phyloP scores from a whole-genome alignment of 2,113 vertebrate genomes.

The Physeter macrocephalus region DNA sequence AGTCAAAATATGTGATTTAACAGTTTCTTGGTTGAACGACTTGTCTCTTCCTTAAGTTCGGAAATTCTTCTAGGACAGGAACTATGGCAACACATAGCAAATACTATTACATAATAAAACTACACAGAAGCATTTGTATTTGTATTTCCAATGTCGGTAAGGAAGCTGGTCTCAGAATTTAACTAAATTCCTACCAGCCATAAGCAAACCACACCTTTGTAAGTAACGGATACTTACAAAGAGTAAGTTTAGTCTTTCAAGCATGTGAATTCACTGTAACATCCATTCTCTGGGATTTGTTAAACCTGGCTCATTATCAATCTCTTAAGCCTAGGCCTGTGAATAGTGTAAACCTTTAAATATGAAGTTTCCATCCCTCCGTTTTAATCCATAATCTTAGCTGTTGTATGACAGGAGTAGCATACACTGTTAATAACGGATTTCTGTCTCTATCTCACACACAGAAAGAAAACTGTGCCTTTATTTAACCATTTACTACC shows the following conservation, averaged over 20 bases:
- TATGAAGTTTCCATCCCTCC: conserved; percentile 48
- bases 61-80: neutral
- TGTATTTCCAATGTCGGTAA: neutral
- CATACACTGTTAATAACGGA: neutral
- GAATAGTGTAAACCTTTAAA: conserved; percentile 31
- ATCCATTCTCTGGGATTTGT: neutral
- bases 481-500: neutral
- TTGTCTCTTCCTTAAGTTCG: neutral
- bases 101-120: neutral
- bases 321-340: conserved; percentile 19
- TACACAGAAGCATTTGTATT: neutral
- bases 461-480: neutral
- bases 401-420: neutral
- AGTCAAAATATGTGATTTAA: neutral
- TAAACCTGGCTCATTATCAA: conserved; percentile 36
- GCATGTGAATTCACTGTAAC: neutral
- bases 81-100: neutral
- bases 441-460: neutral
- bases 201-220: neutral
- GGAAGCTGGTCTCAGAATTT: neutral
- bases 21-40: neutral
- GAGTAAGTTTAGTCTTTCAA: neutral
- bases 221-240: neutral
- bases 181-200: neutral
- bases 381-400: neutral